A percentile compares a stretch with the other conserved stretches of the same genome.
Conservation (phyloP, 2,888 invertebrate genomes). For the Xestia xanthographa region DNA sequence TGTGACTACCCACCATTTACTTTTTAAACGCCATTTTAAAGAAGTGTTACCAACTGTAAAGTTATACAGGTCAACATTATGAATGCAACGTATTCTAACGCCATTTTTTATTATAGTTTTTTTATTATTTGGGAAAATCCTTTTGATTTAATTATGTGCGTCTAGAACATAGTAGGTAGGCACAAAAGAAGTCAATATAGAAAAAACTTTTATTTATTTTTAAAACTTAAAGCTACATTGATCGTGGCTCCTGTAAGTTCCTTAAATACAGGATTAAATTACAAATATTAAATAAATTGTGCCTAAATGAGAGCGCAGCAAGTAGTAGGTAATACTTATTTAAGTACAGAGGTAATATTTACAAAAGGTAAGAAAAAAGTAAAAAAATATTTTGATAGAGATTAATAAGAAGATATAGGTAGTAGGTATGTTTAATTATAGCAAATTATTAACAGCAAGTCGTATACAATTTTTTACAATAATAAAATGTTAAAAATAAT, state of each 20-base stretch:
- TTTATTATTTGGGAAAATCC: neutral
- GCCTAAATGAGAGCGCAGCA: constrained; percentile 55
- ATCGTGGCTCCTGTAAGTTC: constrained; percentile 49
- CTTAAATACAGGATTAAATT: constrained; percentile 35
- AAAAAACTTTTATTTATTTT: constrained; percentile 38
- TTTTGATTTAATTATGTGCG: neutral
- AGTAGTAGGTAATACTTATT: neutral
- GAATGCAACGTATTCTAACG: neutral
- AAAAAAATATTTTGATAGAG: neutral
- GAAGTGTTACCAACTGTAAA: neutral
- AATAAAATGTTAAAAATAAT: neutral
- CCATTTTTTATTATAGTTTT: neutral
- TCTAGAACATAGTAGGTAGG: constrained; percentile 2
- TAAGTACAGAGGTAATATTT: constrained; percentile 31
- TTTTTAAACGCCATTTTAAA: neutral
- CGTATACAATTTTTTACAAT: constrained; percentile 42
- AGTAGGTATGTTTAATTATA: neutral
- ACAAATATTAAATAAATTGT: constrained; percentile 52
- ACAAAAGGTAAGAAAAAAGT: constrained; percentile 7
- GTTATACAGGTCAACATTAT: neutral
- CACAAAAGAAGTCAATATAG: constrained; percentile 1
- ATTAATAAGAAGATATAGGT: neutral
- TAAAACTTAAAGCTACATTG: constrained; percentile 59
- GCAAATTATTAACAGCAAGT: constrained; percentile 45
- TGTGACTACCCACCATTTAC: neutral